Conservation (phyloP, 2,888 invertebrate species). For the Eupithecia tripunctaria region DNA sequence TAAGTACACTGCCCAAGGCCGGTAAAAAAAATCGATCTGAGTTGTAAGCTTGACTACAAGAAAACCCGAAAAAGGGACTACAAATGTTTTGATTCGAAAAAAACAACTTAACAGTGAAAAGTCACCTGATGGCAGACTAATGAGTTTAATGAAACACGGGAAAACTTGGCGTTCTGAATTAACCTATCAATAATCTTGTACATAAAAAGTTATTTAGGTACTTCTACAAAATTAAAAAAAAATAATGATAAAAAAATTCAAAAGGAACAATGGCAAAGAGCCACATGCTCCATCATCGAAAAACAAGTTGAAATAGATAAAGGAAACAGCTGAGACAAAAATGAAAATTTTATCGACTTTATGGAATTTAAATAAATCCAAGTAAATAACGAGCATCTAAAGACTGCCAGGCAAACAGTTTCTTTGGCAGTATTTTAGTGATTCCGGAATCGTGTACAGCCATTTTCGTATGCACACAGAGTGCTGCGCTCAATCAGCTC, state of each 20-base stretch:
- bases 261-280: not conserved
- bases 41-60: not conserved
- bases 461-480: conserved; percentile 80
- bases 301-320: not conserved
- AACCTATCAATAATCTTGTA: not conserved
- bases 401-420: conserved; percentile 58
- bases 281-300: not conserved
- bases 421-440: conserved; percentile 65
- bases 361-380: not conserved
- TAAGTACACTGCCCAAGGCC: too few relatives aligned
- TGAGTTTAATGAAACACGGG: not conserved
- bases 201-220: not conserved
- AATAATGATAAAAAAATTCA: too few relatives aligned
- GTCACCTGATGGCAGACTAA: not conserved
- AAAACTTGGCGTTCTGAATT: not conserved
- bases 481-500: conserved; percentile 79
- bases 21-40: not conserved
- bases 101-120: not conserved
- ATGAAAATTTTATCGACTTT: not conserved
- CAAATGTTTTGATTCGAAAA: not conserved
- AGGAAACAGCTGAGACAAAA: not conserved
- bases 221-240: not conserved
- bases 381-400: conserved; percentile 36
- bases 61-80: not conserved
- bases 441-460: conserved; percentile 60